Base-by-base conservation (phyloP, 2,113 vertebrate genomes). In the Saccopteryx leptura region DNA sequence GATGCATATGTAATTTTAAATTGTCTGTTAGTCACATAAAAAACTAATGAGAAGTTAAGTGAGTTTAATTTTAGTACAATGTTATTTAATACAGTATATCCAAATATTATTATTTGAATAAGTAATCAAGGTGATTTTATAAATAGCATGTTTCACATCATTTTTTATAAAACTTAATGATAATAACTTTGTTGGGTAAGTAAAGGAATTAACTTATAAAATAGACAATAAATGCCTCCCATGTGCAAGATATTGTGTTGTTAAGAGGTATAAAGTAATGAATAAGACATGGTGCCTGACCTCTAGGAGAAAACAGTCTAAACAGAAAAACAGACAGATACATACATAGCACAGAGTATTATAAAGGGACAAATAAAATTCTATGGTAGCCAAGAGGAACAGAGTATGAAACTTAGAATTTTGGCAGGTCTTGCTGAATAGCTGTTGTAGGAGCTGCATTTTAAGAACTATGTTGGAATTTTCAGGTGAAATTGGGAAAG, bases 181-280 rank as follows among this genome's bases (percentile, higher is more conserved):
- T 61, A 93, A 83, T 0, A n/a, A 78, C 8, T 5, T 88, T 52
- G 18, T 80, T 71, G 9, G 66, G 33, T 80, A 46, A 95, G 48
- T 18, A 79, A 95, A 86, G 19, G 69, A 33, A 56, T 72, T 68
- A 66, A 60, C 28, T 81, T 91, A 28, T 28, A 50, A 96, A 89
- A 66, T 7, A 48, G 39, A 68, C 9, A 63, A 71, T 14, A 33
- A 74, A 63, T 52, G 46, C 1, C n/a, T 84, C 71, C 56, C 90
- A 9, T 82, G 17, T 83, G 61, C 17, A 33, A 92, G 26, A 81
- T 2, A 72, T 1, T 23, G 7, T 89, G 28, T 76, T 50, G 31
- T 8, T 31, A 60, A 24, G 6, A 23, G 31, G 9, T 61, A 63
- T 81, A 74, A 87, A 80, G 61, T 76, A 76, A 88, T 65, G 58